Conservation (phyloP, 2,113 vertebrate genomes). For the Anser brachyrhynchus region DNA sequence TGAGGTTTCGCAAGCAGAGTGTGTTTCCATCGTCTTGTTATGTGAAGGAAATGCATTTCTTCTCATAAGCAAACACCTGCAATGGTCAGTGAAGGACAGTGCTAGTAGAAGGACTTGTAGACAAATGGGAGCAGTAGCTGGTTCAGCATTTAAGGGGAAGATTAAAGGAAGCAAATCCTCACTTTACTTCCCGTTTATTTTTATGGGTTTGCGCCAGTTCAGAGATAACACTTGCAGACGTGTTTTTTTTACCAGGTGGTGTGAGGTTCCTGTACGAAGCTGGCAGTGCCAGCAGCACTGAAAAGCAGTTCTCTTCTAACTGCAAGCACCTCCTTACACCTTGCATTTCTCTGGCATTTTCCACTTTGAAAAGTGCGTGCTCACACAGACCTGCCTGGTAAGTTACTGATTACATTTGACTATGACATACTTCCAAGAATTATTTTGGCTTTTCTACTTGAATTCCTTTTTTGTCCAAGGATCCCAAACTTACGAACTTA, state of each 20-base stretch:
- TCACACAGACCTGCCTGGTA: neutral
- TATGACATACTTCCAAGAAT: neutral
- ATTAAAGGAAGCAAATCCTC: neutral
- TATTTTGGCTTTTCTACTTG: neutral
- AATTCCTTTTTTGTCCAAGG: neutral
- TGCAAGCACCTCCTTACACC: neutral
- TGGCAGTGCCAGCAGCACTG: neutral
- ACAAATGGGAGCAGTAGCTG: neutral
- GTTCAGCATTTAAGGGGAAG: neutral
- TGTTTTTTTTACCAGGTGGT: neutral
- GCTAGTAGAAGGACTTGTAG: neutral
- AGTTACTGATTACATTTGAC: neutral
- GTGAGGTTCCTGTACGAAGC: neutral
- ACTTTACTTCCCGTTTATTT: neutral
- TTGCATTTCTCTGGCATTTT: neutral
- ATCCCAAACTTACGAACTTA: neutral
- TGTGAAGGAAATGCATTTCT: neutral
- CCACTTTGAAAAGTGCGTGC: neutral
- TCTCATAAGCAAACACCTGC: fast-evolving
- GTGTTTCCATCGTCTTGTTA: fast-evolving
- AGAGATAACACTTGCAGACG: neutral
- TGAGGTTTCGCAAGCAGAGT: neutral
- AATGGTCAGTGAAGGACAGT: neutral
- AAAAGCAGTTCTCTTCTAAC: neutral
- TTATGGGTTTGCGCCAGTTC: neutral